Evolutionary conservation across 2,888 invertebrate species (phyloP).

Genomic region (Euzetes globulus): DNA sequence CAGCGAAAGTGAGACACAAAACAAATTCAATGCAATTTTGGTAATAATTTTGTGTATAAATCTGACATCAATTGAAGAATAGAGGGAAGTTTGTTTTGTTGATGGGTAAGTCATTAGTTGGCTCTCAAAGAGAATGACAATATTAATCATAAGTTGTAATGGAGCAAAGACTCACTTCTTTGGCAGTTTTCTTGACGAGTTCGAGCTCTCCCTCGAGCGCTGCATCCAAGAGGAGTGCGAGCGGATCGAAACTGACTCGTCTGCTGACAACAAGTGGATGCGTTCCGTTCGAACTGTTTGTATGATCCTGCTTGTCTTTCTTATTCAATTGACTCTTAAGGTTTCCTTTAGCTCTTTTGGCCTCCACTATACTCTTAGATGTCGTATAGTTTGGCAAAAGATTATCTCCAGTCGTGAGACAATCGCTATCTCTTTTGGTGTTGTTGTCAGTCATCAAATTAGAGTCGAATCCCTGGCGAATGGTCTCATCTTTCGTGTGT

Average conservation of each 20-base stretch:
- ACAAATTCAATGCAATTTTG: neutral
- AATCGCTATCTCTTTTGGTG: constrained; percentile 9
- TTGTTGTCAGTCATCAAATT: constrained; percentile 22
- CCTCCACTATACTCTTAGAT: neutral
- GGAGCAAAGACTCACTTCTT: constrained; percentile 50
- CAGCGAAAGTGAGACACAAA: neutral
- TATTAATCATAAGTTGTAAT: neutral
- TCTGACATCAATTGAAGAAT: neutral
- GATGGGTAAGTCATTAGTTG: neutral
- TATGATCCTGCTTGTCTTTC: neutral
- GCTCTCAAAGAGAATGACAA: neutral
- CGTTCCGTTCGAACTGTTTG: neutral
- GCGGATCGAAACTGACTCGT: constrained; percentile 92
- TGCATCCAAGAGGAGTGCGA: constrained; percentile 90
- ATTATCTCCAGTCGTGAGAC: neutral
- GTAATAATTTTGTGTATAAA: neutral
- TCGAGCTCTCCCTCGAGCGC: constrained; percentile 97
- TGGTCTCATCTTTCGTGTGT: neutral
- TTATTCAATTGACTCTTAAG: constrained; percentile 54
- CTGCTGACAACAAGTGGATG: constrained; percentile 47
- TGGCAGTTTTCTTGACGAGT: constrained; percentile 87
- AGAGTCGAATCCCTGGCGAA: neutral
- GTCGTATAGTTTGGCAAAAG: neutral
- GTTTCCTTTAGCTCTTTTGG: constrained; percentile 57
- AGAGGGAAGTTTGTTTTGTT: neutral